Conservation (phyloP, 2,888 invertebrate genomes). For the Schizotus pectinicornis region DNA sequence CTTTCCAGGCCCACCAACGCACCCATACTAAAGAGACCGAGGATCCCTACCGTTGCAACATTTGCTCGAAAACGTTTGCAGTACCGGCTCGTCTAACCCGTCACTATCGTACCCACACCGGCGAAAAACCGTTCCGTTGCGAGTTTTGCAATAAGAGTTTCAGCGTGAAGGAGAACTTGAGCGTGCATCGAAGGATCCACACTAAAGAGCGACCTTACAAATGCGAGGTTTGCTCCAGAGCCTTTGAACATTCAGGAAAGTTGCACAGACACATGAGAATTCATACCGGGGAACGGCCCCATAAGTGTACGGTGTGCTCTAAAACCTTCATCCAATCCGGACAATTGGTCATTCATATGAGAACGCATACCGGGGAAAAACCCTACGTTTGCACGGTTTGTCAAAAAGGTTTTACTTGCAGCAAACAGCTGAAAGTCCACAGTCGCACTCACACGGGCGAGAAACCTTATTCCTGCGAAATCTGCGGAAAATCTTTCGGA, state of each 20-base stretch:
- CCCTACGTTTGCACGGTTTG: constrained; percentile 82
- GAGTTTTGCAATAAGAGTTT: constrained; percentile 92
- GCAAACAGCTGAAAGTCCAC: constrained; percentile 90
- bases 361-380: constrained; percentile 86
- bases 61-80: constrained; percentile 89
- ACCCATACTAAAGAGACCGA: constrained; percentile 52
- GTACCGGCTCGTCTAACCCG: constrained; percentile 85
- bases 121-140: constrained; percentile 85
- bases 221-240: constrained; percentile 85
- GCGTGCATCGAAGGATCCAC: constrained; percentile 88
- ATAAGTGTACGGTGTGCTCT: constrained; percentile 85
- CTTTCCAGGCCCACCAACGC: constrained; percentile 52
- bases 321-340: constrained; percentile 93
- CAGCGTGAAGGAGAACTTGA: constrained; percentile 90
- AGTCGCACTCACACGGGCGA: constrained; percentile 91
- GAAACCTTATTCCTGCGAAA: constrained; percentile 89
- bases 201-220: constrained; percentile 92
- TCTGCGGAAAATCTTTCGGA: constrained; percentile 88
- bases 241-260: constrained; percentile 91
- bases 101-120: constrained; percentile 89
- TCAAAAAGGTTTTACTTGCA: constrained; percentile 90
- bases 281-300: constrained; percentile 89
- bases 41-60: constrained; percentile 88
- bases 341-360: constrained; percentile 88
- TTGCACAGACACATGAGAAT: constrained; percentile 89